phyloP scores from a whole-genome alignment of 2,888 invertebrate species.

The Prenolepis imparis region DNA sequence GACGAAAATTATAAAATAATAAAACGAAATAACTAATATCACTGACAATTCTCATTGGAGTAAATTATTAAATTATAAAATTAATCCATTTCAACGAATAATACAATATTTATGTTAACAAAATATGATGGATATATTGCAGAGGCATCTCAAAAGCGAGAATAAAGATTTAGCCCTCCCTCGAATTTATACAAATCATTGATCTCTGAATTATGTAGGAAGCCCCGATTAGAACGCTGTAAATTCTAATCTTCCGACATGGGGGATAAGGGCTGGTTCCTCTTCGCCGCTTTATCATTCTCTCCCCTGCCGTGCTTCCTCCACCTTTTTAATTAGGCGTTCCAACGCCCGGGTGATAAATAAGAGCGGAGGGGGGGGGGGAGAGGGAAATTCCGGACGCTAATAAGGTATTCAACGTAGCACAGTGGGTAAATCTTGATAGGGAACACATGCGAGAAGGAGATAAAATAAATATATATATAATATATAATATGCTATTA shows the following conservation, averaged over 20 bases:
- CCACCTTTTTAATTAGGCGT: conserved; percentile 69
- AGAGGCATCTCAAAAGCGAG: conserved; percentile 55
- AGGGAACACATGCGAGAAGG: background rate
- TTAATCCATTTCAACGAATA: no score
- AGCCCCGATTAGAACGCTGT: conserved; percentile 71
- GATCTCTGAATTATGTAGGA: conserved; percentile 65
- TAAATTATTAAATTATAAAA: no score
- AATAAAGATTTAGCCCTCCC: conserved; percentile 64
- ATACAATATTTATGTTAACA: no score
- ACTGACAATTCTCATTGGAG: background rate
- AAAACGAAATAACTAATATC: background rate
- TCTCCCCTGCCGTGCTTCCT: conserved; percentile 28
- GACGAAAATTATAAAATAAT: background rate
- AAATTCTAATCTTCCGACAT: conserved; percentile 76
- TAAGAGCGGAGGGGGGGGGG: conserved; percentile 53
- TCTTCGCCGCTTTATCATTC: conserved; percentile 46
- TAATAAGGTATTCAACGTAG: conserved; percentile 64
- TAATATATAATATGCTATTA: no score
- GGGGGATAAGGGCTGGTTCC: conserved; percentile 54
- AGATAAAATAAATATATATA: background rate
- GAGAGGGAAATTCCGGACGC: conserved; percentile 44
- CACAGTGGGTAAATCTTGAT: conserved; percentile 31
- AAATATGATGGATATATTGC: conserved; percentile 3
- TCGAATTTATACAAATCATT: conserved; percentile 63
- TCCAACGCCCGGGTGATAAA: conserved; percentile 64